Percentiles rank a stretch among this genome's conserved stretches.
These are phyloP conservation scores for Crambe crambe DNA, from an alignment of 37 sponge, comb jelly and placozoan genomes.

Conservation along the genomic window DNA sequence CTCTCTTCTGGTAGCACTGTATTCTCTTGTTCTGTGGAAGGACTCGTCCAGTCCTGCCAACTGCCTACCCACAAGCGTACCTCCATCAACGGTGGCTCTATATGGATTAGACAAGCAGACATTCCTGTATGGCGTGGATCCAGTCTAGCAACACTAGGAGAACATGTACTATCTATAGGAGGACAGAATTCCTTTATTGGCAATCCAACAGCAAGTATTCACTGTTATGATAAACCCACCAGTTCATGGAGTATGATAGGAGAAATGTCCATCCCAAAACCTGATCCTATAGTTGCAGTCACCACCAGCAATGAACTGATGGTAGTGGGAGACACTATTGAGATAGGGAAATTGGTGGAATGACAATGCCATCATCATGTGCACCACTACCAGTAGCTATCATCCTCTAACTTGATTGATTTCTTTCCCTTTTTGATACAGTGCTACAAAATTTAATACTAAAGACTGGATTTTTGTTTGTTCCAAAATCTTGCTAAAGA, in stretches of 20 bases:
- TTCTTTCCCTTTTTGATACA: too few relatives aligned
- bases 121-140: neutral
- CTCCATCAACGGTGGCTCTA: neutral
- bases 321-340: conserved; percentile 9
- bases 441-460: too few relatives aligned
- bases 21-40: neutral
- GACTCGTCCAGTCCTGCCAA: neutral
- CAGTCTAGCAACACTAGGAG: neutral
- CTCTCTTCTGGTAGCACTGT: neutral
- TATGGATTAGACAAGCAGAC: neutral
- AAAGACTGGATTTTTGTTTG: too few relatives aligned
- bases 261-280: neutral
- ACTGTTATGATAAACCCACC: neutral
- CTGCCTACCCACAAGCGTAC: neutral
- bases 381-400: too few relatives aligned
- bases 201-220: neutral
- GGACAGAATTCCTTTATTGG: neutral
- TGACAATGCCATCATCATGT: too few relatives aligned
- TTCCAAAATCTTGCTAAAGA: too few relatives aligned
- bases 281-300: neutral
- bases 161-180: neutral
- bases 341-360: neutral
- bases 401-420: too few relatives aligned
- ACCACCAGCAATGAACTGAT: neutral
- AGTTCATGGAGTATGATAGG: conserved; percentile 1